Conservation (phyloP, 1,140 invertebrate genomes). For the Spodoptera litura region DNA sequence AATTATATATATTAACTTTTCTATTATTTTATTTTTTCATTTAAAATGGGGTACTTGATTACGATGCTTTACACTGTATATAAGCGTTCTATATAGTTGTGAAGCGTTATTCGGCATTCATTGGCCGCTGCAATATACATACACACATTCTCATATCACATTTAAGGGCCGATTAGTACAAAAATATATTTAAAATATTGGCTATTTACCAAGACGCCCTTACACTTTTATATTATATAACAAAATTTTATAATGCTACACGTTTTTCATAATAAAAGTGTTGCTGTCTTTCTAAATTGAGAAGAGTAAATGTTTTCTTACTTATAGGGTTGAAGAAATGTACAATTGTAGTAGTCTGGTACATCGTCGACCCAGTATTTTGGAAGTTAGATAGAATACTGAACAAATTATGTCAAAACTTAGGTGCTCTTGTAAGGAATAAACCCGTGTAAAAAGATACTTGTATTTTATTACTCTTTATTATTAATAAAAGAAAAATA, state of each 20-base stretch:
- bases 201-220: constrained; percentile 8
- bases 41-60: constrained; percentile 29
- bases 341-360: background rate
- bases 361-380: constrained; percentile 43
- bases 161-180: background rate
- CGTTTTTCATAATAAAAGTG: background rate
- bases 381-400: constrained; percentile 51
- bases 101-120: constrained; percentile 26
- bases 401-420: constrained; percentile 56
- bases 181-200: background rate
- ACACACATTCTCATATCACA: background rate
- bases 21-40: constrained; percentile 24
- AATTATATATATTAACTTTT: constrained; percentile 23
- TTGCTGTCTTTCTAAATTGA: background rate
- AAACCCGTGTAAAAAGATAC: constrained; percentile 4
- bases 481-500: constrained; percentile 1
- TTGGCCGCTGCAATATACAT: constrained; percentile 1
- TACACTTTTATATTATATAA: background rate
- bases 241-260: background rate
- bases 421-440: constrained; percentile 55
- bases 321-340: constrained; percentile 1
- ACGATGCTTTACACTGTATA: constrained; percentile 39
- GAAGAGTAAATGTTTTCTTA: too few species aligned
- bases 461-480: constrained; percentile 34
- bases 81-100: constrained; percentile 35